Base-by-base conservation (phyloP, 2,888 invertebrate species). In the Dynastes grantii region DNA sequence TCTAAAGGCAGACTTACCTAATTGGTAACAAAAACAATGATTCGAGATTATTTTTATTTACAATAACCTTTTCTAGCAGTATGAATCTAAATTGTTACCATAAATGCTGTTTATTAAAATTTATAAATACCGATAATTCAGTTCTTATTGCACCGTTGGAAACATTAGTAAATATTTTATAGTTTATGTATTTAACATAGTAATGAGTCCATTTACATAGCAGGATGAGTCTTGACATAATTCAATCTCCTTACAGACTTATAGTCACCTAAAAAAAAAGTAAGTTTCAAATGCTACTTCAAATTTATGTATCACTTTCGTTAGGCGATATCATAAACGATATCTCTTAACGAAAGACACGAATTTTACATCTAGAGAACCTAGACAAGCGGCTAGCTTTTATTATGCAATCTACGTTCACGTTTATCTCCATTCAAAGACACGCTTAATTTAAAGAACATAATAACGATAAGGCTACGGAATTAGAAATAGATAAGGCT, bases 391-490 rank as follows among this genome's bases (percentile, higher is more conserved):
- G 55, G 71, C 22, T 16, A 71, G 71, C 58, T 58, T 71, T 71
- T 53, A 4, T 37, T 22, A 71, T 16, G 32, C 22, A 37, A 37
- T 40, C 13, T 16, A 37, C n/a, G 37, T 71, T 71, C 58, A 16
- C 11, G 32, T 53, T 71, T 71, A 71, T 71, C 71, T 58, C 37
- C 11, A 71, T 71, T n/a, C 16, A n/a, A 11, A 37, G 32, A 32
- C 40, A 71, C 58, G 40, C 37, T 71, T 71, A 71, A 71, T 71
- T 71, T 55, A 71, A 58, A 55, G 27, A 71, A 71, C 55, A 58
- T 55, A 51, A 53, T 53, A 55, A 58, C 71, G 71, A 71, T 71
- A 71, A 71, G 32, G 55, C 9, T 71, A 58, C 55, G 37, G 55
- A 58, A 71, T 71, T 71, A 71, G 37, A 22, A 51, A 16, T 5